Conservation (phyloP, 2,888 invertebrate species). For the Fragum sueziense region DNA sequence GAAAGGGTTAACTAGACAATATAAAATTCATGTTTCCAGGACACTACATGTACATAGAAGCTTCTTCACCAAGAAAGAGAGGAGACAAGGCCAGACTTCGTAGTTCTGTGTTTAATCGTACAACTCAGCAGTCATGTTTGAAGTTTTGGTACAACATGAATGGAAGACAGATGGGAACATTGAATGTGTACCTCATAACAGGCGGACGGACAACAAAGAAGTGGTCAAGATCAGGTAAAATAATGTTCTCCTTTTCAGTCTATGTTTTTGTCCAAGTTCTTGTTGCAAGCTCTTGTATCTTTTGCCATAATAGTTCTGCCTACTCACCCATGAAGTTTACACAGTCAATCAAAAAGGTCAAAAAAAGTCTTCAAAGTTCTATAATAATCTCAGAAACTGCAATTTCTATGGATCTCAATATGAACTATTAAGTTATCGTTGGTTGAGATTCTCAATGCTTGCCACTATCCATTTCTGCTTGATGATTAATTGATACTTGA, state of each 20-base stretch:
- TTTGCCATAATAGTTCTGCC: no score
- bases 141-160: constrained; percentile 78
- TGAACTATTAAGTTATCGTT: no score
- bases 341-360: no score
- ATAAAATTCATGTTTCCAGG: constrained; percentile 64
- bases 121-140: constrained; percentile 65
- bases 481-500: no score
- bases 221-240: constrained; percentile 65
- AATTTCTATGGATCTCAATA: no score
- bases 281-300: no score
- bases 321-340: no score
- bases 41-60: constrained; percentile 91
- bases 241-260: neutral
- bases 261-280: neutral
- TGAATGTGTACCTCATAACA: constrained; percentile 66
- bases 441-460: no score
- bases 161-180: constrained; percentile 68
- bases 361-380: no score
- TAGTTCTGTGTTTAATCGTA: constrained; percentile 59
- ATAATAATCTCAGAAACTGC: no score
- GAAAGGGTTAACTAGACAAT: no score
- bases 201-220: constrained; percentile 50
- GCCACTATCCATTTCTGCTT: no score
- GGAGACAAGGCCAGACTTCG: constrained; percentile 87
- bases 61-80: constrained; percentile 85